Evolutionary conservation across 2,113 vertebrate species (phyloP).

Genomic region (Rhea pennata): DNA sequence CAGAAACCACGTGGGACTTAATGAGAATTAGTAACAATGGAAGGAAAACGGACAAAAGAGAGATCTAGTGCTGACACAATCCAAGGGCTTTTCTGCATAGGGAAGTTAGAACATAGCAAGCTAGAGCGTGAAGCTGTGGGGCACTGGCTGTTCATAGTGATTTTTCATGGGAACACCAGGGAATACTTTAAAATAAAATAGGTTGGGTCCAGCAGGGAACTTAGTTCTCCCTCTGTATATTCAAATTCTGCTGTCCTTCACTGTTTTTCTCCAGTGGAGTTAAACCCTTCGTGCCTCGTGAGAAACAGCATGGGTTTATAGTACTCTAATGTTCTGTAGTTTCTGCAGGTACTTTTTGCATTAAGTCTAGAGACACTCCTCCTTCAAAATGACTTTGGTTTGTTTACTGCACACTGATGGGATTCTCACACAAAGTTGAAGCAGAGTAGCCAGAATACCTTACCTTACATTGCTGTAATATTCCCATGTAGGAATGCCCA

Average conservation of each 20-base stretch:
- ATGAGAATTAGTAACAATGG: neutral
- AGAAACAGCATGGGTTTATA: neutral
- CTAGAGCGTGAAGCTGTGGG: neutral
- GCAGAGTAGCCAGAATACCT: constrained; percentile 16
- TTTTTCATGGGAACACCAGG: neutral
- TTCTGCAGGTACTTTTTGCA: neutral
- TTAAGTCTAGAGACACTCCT: neutral
- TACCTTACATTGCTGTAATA: neutral
- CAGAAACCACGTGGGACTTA: neutral
- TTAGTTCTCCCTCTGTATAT: neutral
- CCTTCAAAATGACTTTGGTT: neutral
- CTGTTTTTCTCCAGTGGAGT: neutral
- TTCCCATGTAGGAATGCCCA: neutral
- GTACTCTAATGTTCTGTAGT: neutral
- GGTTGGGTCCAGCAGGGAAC: rapidly evolving
- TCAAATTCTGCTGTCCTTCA: neutral
- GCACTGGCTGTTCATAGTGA: rapidly evolving
- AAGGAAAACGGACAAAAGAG: neutral
- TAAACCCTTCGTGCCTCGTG: neutral
- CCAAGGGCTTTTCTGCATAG: neutral
- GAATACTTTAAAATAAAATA: neutral
- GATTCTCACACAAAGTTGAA: neutral
- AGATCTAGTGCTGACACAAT: neutral
- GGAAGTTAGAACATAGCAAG: neutral
- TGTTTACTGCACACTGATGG: neutral